Evolutionary conservation across 1,140 invertebrate species (phyloP).

Genomic region (Drosophila sturtevanti): DNA sequence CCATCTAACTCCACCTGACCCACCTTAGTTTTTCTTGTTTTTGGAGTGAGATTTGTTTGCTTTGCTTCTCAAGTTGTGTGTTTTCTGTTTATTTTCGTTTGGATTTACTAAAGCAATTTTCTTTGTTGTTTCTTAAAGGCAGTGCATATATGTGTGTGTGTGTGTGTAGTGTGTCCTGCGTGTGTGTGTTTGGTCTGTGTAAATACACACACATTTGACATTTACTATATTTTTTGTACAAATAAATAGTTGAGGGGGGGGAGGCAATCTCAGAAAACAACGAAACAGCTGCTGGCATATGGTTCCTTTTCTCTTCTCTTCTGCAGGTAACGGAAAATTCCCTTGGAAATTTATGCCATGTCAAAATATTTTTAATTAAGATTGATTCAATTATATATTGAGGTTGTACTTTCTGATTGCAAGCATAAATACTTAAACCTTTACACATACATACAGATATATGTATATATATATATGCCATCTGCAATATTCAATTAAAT

Average conservation of each 20-base stretch:
- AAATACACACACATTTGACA: conserved; percentile 79
- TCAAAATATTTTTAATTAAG: conserved; percentile 70
- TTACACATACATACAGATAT: background rate
- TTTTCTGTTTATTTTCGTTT: conserved; percentile 78
- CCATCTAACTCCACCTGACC: conserved; percentile 9
- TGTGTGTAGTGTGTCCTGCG: conserved; percentile 4
- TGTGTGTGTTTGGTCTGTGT: conserved; percentile 47
- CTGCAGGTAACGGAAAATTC: conserved; percentile 14
- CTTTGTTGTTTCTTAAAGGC: conserved; percentile 71
- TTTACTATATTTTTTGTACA: conserved; percentile 80
- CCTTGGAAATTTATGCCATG: conserved; percentile 51
- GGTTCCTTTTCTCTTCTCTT: conserved; percentile 20
- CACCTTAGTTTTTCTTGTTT: background rate
- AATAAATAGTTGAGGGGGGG: conserved; percentile 78
- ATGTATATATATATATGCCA: too few relatives aligned
- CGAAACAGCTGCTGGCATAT: conserved; percentile 73
- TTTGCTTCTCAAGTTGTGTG: conserved; percentile 76
- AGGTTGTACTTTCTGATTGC: background rate
- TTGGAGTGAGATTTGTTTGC: conserved; percentile 60
- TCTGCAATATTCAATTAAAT: conserved; percentile 12
- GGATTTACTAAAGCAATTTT: conserved; percentile 81
- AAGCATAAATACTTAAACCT: background rate
- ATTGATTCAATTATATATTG: conserved; percentile 65
- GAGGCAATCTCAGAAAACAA: conserved; percentile 16
- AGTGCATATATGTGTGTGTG: conserved; percentile 17